Base-by-base conservation (phyloP, 37 sponge, comb jelly and placozoan species). In the Mnemiopsis leidyi region DNA sequence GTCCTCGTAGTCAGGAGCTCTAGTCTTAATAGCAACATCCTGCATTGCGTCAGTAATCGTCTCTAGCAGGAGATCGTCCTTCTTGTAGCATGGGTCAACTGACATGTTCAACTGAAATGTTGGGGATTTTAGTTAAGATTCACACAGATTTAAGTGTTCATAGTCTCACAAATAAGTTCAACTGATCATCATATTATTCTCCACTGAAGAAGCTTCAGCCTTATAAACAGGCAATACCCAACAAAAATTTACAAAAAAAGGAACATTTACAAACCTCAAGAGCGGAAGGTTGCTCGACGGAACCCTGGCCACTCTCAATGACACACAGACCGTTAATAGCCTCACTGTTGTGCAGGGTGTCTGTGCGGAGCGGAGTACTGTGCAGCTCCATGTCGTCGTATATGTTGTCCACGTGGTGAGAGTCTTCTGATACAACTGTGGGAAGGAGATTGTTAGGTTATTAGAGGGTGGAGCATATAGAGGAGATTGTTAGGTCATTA, bases 371-470 rank as follows among this genome's bases (percentile, higher is more conserved):
- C 3, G 90, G 90, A 3, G 61, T 85, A 1, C 36, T 33, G 90
- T 85, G 90, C 18, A 85, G 48, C 48, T 85, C 90, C 90, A 85
- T 85, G 48, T 85, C 90, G 16, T 85, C 90, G 61, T 85, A 85
- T 5, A 85, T 38, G 29, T 85, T 85, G 29, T 85, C 90, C 5
- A 29, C 61, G 90, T 85, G 90, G 61, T 85, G 90, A 5, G 90
- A 85, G 48, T 85, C 90, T 61, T 85, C 90, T 25, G 90, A 85
- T 3, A 85, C 90, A 36, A 85, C 90, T 85, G 68, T 13, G 20
- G 68, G 18, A 13, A 20, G 68, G 20, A 20, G 20, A 20, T 67
- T 67, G n/a, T n/a, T n/a, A n/a, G n/a, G n/a, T n/a, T n/a, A n/a
- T n/a, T n/a, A n/a, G n/a, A n/a, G n/a, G n/a, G n/a, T n/a, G n/a